Conservation (phyloP, 2,888 invertebrate genomes). For the Eupithecia subumbrata region DNA sequence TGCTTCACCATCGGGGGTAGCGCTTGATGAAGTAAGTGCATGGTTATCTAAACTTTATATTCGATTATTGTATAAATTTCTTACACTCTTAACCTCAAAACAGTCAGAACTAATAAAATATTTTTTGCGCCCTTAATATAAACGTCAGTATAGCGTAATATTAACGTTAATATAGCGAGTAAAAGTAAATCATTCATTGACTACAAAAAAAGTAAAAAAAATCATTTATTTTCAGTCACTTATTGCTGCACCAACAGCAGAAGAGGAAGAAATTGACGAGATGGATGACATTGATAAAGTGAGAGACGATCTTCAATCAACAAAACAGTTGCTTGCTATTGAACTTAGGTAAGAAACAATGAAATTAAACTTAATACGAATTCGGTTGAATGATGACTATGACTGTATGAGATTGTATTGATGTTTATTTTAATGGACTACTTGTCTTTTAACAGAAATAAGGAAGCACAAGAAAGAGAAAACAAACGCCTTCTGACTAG, state of each 20-base stretch:
- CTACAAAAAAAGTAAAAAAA: background rate
- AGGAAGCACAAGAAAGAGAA: conserved; percentile 93
- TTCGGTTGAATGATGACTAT: background rate
- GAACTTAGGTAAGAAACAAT: conserved; percentile 85
- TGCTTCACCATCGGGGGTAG: conserved; percentile 76
- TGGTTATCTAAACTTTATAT: background rate
- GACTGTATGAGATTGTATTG: background rate
- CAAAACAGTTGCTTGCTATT: conserved; percentile 94
- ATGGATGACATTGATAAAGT: conserved; percentile 96
- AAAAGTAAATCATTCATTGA: no score
- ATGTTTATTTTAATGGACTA: background rate
- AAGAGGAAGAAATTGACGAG: conserved; percentile 90
- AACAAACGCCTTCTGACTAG: conserved; percentile 92
- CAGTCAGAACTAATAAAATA: no score
- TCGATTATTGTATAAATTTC: background rate
- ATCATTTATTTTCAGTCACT: conserved; percentile 33
- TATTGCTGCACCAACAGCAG: conserved; percentile 66
- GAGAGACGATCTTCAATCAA: conserved; percentile 95
- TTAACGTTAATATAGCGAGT: no score
- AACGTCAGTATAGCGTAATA: no score
- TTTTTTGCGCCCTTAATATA: no score
- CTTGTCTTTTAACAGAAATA: conserved; percentile 83
- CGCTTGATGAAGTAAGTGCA: conserved; percentile 61
- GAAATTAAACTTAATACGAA: background rate
- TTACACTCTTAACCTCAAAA: background rate